phyloP scores from a whole-genome alignment of 2,888 invertebrate genomes.

The Nephrotoma flavescens region DNA sequence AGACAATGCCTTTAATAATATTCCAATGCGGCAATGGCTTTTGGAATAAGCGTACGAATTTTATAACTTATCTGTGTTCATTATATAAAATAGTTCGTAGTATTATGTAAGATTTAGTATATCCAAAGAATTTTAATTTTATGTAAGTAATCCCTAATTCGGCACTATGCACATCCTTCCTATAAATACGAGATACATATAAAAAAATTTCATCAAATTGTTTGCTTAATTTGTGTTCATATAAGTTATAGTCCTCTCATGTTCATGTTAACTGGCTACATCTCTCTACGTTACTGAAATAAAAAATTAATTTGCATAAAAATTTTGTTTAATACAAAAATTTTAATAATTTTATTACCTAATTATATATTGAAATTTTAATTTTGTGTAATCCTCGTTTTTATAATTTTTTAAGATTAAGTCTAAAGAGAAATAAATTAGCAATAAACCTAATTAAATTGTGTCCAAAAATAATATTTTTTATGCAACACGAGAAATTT shows the following conservation, averaged over 20 bases:
- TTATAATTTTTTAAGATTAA: background rate
- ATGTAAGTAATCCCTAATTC: background rate
- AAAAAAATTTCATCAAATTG: no score
- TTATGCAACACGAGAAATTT: background rate
- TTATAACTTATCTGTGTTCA: background rate
- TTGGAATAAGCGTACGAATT: slow-evolving; percentile 9
- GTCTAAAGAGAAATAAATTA: background rate
- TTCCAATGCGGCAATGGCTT: slow-evolving; percentile 58
- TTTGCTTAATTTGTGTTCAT: no score
- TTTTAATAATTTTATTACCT: no score
- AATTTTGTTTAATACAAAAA: no score
- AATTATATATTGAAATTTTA: background rate
- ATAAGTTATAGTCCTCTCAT: no score
- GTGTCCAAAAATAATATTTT: background rate
- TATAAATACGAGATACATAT: background rate
- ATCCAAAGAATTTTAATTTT: background rate
- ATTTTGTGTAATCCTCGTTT: background rate
- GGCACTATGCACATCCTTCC: background rate
- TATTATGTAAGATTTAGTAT: background rate
- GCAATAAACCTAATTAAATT: background rate
- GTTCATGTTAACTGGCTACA: no score
- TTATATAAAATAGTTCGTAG: background rate
- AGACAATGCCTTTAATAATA: slow-evolving; percentile 54
- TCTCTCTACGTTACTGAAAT: no score
- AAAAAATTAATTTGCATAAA: no score